Evolutionary conservation across 2,888 invertebrate genomes (phyloP), one percentile per base, ranked within the genome.

Genomic region (Melinaea menophilus): DNA sequence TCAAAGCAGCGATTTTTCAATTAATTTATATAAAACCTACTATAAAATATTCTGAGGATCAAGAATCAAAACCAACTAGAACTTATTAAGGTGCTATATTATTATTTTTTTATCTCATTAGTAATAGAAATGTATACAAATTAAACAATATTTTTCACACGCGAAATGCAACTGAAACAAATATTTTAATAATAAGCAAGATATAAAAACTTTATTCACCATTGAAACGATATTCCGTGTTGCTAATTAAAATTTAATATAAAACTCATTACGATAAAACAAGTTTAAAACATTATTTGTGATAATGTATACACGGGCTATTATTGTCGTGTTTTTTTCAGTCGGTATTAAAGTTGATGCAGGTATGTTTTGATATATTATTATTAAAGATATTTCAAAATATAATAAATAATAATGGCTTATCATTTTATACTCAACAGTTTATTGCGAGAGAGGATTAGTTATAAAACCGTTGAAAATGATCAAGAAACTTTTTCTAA

Each of bases 291-390:
- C 22, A 51, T 31, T 51, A 51, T 51, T 51, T 31, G 51, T 11
- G 31, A 51, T 31, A 31, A 51, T 51, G 51, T 31, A 51, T 31
- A 51, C 31, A 9, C 51, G 11, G 9, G n/a, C 51, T 51, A 31
- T 51, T 5, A 31, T 51, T 51, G 51, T 51, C 9, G 51, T 9
- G 12, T 31, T 58, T 56, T 31, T 65, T 56, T 59, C 48, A 22
- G 12, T 56, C 13, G 56, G 35, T 35, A 35, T 59, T 5, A 55
- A 55, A 62, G 56, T 65, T 45, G 54, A 62, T 54, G 67, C 67
- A 61, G 67, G 67, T 67, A 61, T 12, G 55, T 63, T 12, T 58
- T 22, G 11, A 22, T 51, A 51, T 7, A 51, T 51, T 7, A 9
- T 9, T 9, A 41, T 37, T 37, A 37, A 7, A 37, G 37, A 4